These are phyloP conservation scores for Phataginus tetradactyla DNA, from an alignment of 2,797 vertebrate genomes.

Conservation along the genomic window DNA sequence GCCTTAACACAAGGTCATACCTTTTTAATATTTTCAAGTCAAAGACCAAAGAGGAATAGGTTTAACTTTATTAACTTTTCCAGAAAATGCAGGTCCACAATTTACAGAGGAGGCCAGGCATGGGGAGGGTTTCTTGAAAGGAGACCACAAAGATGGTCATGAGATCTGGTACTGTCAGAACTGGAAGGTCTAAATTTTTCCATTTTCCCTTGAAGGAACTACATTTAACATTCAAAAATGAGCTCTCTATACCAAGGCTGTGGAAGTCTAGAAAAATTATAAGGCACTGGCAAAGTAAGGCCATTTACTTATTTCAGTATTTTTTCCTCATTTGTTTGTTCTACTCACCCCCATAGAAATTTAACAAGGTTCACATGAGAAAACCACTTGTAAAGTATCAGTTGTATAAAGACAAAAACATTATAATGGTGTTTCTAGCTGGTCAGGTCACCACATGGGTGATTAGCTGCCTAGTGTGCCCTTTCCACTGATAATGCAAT, in stretches of 20 bases:
- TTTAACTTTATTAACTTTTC: neutral
- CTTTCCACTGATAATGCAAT: neutral
- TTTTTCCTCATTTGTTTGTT: neutral
- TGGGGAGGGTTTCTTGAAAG: neutral
- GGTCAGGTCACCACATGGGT: neutral
- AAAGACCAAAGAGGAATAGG: neutral
- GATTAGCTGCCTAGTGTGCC: accelerated
- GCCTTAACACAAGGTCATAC: neutral
- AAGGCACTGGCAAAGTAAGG: neutral
- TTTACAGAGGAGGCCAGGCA: neutral
- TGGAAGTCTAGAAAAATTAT: neutral
- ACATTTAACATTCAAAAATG: neutral
- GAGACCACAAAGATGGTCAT: too few relatives aligned
- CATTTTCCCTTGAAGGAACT: neutral
- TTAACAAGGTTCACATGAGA: neutral
- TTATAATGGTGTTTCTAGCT: neutral
- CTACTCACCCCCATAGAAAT: neutral
- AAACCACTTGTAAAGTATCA: neutral
- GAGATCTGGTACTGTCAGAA: neutral
- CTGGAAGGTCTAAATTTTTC: neutral
- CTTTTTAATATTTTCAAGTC: neutral
- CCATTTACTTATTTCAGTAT: neutral
- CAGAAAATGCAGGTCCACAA: neutral
- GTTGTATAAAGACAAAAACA: neutral
- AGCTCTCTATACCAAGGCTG: neutral